Conservation (phyloP, 2,113 vertebrate species). For the Microtus oregoni region DNA sequence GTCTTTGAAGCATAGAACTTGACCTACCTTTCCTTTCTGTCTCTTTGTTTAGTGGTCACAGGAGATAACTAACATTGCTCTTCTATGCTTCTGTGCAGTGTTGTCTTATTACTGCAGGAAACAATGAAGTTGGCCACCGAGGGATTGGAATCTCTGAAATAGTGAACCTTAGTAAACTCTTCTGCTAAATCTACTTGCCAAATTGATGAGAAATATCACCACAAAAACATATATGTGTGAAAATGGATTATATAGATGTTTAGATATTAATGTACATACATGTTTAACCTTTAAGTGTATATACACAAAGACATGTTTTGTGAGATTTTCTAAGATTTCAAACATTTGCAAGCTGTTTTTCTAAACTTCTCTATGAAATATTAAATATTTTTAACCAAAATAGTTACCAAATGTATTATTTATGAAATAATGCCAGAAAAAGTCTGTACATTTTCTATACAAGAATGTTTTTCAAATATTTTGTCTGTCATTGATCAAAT, state of each 20-base stretch:
- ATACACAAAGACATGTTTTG: rapidly evolving
- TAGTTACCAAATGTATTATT: neutral
- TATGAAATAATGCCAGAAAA: neutral
- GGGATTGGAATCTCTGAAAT: neutral
- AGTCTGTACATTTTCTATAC: neutral
- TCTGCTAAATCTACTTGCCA: neutral
- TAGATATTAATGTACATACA: neutral
- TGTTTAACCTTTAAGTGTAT: neutral
- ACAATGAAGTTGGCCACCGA: neutral
- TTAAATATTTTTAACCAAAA: neutral
- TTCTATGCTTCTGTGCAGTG: neutral
- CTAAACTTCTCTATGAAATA: neutral
- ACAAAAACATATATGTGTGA: too few species aligned
- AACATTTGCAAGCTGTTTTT: neutral
- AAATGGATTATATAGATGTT: neutral
- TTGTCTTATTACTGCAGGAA: neutral
- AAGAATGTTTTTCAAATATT: neutral
- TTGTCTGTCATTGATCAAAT: neutral
- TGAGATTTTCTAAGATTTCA: neutral
- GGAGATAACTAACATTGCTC: neutral
- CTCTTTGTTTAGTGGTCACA: too few species aligned
- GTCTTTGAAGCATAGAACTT: neutral
- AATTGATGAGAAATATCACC: neutral
- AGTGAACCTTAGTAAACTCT: neutral
- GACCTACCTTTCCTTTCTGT: rapidly evolving